Evolutionary conservation across 2,797 vertebrate genomes (phyloP), one percentile per base, ranked within the genome.

Genomic region (Thaleichthys pacificus): DNA sequence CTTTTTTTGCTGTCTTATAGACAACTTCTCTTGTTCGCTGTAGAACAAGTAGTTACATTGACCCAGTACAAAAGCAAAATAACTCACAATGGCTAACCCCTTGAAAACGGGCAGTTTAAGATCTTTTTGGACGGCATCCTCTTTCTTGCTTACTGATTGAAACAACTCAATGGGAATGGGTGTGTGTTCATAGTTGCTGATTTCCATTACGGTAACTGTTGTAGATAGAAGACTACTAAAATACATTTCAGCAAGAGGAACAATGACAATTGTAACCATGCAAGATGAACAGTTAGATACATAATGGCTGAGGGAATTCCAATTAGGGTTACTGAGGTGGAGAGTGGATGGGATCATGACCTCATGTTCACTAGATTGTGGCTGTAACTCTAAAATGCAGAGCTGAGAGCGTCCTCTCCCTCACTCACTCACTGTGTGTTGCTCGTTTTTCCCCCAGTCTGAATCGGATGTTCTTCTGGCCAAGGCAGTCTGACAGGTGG

Each of bases 361-460:
- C 51, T 56, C 51, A 56, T 56, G 17, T 56, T 47, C 42, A 12
- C 11, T 47, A 47, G 42, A 47, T 14, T 47, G 42, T 3, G 42
- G 42, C 42, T 47, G 11, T 47, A 14, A 11, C 42, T 47, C 11
- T 47, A 47, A 47, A 12, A 47, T 66, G 1, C 30, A 32, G 19
- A 15, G 30, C 38, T 47, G 11, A 49, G 11, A 14, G 35, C 14
- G 17, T 7, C 11, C 8, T 61, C 38, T 32, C 6, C 2, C 12
- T 24, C 24, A 42, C 47, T 66, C 4, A 65, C 92, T 91, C 91
- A 98, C 97, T 88, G 83, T 91, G 89, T 22, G 77, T 88, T 58
- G 79, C 62, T 0, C 73, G 81, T 84, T 83, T 95, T 76, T 85
- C 89, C 9, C 97, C 97, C 5, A 99, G 91, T 76, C 97, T 92